These are phyloP conservation scores for Vombatus ursinus DNA, from an alignment of 2,113 vertebrate genomes.

Conservation along the genomic window DNA sequence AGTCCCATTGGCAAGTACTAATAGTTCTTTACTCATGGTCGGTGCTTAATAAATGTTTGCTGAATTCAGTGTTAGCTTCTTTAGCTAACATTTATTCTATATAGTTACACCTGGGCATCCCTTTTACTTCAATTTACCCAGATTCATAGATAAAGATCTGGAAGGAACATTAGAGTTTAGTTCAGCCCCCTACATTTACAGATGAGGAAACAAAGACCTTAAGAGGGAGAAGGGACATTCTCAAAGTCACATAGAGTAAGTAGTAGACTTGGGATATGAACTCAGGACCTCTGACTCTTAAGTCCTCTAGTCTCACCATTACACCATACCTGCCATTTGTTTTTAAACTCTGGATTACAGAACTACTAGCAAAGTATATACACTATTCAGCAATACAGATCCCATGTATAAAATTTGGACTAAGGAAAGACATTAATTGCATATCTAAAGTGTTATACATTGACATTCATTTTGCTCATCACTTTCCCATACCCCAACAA, in stretches of 20 bases:
- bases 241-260: background rate
- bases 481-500: background rate
- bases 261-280: background rate
- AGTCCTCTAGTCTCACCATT: background rate
- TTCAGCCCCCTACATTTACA: background rate
- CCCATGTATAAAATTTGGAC: background rate
- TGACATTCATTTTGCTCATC: background rate
- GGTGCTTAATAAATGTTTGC: background rate
- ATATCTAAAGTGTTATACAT: conserved; percentile 4
- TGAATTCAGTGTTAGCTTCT: background rate
- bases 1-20: background rate
- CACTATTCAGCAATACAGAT: background rate
- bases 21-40: background rate
- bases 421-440: background rate
- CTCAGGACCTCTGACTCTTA: background rate
- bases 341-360: background rate
- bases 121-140: background rate
- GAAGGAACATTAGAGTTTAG: background rate
- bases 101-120: background rate
- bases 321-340: background rate
- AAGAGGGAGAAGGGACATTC: background rate
- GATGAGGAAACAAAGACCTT: background rate
- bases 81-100: background rate
- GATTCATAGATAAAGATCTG: background rate
- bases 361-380: background rate